Conservation (phyloP, 2,888 invertebrate genomes). For the Myopa tessellatipennis region DNA sequence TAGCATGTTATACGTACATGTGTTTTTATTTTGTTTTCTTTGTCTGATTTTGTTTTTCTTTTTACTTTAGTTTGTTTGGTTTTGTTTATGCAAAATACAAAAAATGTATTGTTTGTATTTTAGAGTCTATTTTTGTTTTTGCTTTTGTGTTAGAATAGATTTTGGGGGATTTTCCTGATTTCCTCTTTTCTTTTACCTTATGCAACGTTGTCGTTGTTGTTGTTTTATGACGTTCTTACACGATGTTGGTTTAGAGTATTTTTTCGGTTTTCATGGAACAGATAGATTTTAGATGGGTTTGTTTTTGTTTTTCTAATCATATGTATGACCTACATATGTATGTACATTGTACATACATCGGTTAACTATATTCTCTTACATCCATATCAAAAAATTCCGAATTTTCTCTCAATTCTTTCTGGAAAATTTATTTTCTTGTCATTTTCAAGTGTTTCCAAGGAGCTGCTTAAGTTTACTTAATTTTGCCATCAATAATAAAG, state of each 20-base stretch:
- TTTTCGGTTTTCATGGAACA: neutral
- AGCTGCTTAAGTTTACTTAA: constrained; percentile 13
- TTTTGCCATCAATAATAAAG: neutral
- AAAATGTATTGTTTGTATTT: neutral
- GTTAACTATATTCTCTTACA: neutral
- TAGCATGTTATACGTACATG: neutral
- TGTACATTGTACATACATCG: no score
- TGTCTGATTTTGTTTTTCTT: neutral
- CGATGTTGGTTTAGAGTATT: neutral
- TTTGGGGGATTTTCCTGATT: constrained; percentile 6
- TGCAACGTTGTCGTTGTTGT: neutral
- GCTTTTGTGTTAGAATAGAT: neutral
- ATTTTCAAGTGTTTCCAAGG: constrained; percentile 20
- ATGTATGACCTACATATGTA: neutral
- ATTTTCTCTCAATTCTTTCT: neutral
- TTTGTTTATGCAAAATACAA: constrained; percentile 12
- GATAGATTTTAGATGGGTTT: neutral
- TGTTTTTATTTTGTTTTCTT: neutral
- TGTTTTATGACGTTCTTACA: neutral
- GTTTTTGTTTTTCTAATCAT: neutral
- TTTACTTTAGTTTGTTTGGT: neutral
- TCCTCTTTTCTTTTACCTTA: neutral
- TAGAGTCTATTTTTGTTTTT: constrained; percentile 4
- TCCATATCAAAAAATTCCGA: neutral
- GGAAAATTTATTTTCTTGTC: constrained; percentile 15